Base-by-base conservation (phyloP, 1,140 invertebrate species). In the Bombus superbus region DNA sequence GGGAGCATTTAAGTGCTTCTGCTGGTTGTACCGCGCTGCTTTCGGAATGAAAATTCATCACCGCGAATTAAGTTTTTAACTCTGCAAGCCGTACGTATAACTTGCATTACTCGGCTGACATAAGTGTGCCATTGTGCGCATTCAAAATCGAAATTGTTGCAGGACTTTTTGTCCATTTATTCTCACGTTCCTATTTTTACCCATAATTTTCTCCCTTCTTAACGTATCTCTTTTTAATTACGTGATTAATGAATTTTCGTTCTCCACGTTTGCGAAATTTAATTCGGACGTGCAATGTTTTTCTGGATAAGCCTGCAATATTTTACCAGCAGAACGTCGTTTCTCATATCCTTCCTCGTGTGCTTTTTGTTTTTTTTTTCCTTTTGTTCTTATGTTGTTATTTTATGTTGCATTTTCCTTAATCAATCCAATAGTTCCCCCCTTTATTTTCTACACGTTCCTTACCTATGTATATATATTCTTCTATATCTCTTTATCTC, bases 41-140 rank as follows among this genome's bases (percentile, higher is more conserved):
- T 72, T 73, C 25, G 68, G 22, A 80, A 85, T 80, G 76, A 64
- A 85, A 79, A 85, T 85, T 80, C 83, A 85, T 85, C 83, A 73
- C 53, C 69, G 77, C n/a, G 83, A 79, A 73, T 85, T 66, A 81
- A 85, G 77, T 85, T 84, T 84, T 79, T 75, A 77, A 62, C 59
- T 69, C 1, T 25, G 64, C 13, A 35, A 83, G 38, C 38, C 4
- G 53, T 18, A 18, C 66, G 76, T 72, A 72, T 79, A 79, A 62
- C 53, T 47, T 22, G 76, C 68, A 79, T 72, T 84, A 84, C 22
- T 11, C 32, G n/a, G 5, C 35, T 5, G 22, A 32, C 32, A 10
- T 25, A 4, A 18, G 2, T 11, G 25, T 1, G 1, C 57, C 72
- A 84, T 79, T 79, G 66, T 71, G 75, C 47, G 0, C 22, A 15